Base-by-base conservation (phyloP, 2,888 invertebrate genomes). In the Sialis fuliginosa region DNA sequence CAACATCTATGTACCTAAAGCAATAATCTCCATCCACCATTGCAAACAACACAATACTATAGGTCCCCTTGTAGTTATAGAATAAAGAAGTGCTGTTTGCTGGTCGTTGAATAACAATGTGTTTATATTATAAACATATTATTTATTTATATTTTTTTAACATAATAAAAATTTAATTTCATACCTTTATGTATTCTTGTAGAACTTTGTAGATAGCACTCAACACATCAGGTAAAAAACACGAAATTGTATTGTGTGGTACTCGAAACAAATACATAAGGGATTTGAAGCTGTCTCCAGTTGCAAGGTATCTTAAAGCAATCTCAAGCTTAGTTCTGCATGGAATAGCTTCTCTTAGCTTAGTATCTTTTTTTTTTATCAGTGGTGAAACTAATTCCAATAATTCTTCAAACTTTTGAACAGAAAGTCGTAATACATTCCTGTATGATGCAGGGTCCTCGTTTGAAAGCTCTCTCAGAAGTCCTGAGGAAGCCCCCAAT, bases 261-360 rank as follows among this genome's bases (percentile, higher is more conserved):
- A 56, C 54, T 39, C 57, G 50, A 52, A 54, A 56, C n/a, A n/a
- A n/a, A n/a, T n/a, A n/a, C n/a, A n/a, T n/a, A n/a, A n/a, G n/a
- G n/a, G n/a, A n/a, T n/a, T n/a, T n/a, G n/a, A n/a, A 46, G 30
- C 44, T 52, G 49, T 52, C 54, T 52, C 57, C 55, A 40, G 56
- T 52, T 51, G 56, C 54, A 47, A 57, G 55, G 53, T 52, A 58
- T 50, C 51, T 52, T 49, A 57, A 52, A 40, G 57, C 56, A 40
- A 57, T 49, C 54, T 57, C 55, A 34, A 58, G 47, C 56, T 59
- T 52, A 39, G 56, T 42, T 53, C 55, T 54, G 44, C 55, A 52
- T 49, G 58, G 54, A 49, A 58, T 49, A 37, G 56, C 55, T 52
- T 53, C 50, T 53, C 54, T 54, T 52, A 57, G 54, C 30, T 53